Conservation (phyloP, 1,140 invertebrate species). For the Calliphora vicina region DNA sequence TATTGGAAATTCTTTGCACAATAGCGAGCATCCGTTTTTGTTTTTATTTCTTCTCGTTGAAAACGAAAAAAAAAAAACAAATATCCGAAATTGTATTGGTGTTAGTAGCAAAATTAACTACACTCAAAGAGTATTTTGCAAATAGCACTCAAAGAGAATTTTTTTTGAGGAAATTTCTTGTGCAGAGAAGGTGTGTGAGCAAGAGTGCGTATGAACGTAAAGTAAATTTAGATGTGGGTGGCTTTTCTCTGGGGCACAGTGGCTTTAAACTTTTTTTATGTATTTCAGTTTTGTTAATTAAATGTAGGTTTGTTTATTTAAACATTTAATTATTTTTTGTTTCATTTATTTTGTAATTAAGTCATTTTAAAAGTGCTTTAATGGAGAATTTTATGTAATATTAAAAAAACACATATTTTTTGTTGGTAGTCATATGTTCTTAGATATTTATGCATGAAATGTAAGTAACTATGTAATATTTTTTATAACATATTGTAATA, state of each 20-base stretch:
- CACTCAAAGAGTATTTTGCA: neutral
- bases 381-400: neutral
- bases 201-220: too few relatives aligned
- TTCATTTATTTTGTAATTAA: neutral
- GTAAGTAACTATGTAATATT: too few relatives aligned
- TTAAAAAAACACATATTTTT: neutral
- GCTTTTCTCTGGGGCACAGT: neutral
- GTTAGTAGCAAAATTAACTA: neutral
- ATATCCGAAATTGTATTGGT: neutral
- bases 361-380: neutral
- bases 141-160: neutral
- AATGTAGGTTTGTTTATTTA: neutral
- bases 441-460: too few relatives aligned
- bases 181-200: neutral
- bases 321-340: neutral
- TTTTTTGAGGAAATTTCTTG: neutral
- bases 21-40: slow-evolving; percentile 25
- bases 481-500: too few relatives aligned
- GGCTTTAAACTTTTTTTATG: neutral
- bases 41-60: slow-evolving; percentile 8
- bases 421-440: too few relatives aligned
- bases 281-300: neutral
- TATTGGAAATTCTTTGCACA: slow-evolving; percentile 31
- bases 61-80: neutral
- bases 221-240: neutral